Evolutionary conservation across 2,888 invertebrate species (phyloP), one percentile per base, ranked within the genome.

Genomic region (Agonopterix arenella): DNA sequence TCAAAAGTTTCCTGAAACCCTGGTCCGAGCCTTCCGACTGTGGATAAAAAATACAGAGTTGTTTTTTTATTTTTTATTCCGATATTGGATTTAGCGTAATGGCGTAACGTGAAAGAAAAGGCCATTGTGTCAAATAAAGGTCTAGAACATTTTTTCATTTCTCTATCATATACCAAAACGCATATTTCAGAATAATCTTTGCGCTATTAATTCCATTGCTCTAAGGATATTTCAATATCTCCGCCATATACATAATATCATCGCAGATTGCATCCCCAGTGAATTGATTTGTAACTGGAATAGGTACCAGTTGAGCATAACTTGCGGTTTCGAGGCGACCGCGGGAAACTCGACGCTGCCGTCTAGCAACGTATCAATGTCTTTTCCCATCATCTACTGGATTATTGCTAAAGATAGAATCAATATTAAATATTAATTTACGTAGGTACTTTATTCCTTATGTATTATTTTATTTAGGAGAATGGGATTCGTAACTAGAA

Each of bases 211-310:
- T 28, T 28, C 28, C 28, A 28, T 28, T 28, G 28, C 28, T 28
- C 4, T 28, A 7, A 18, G 28, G 28, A 28, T 28, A 28, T 28
- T 28, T 28, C 28, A 28, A 28, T 28, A 28, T 28, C 28, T 28
- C 5, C 28, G 28, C 7, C 28, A 28, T 28, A 28, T 28, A 28
- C 7, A 28, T 28, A 28, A 28, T 28, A n/a, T n/a, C 10, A n/a
- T n/a, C 40, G 40, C 9, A 40, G 40, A 40, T 40, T 40, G 10
- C 9, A n/a, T 80, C 78, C 72, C 77, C 60, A 64, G 77, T 66
- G 76, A 67, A 64, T 73, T 74, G 68, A 76, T 78, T 79, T 77
- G 78, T 74, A 79, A 81, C 70, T 70, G 73, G 75, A 80, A 73
- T 73, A 64, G 50, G 62, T 65, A 64, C 67, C 62, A 66, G 70